Percentiles rank a stretch among this genome's conserved stretches.
phyloP scores from a whole-genome alignment of 1,140 invertebrate species.

The Drosophila subobscura region DNA sequence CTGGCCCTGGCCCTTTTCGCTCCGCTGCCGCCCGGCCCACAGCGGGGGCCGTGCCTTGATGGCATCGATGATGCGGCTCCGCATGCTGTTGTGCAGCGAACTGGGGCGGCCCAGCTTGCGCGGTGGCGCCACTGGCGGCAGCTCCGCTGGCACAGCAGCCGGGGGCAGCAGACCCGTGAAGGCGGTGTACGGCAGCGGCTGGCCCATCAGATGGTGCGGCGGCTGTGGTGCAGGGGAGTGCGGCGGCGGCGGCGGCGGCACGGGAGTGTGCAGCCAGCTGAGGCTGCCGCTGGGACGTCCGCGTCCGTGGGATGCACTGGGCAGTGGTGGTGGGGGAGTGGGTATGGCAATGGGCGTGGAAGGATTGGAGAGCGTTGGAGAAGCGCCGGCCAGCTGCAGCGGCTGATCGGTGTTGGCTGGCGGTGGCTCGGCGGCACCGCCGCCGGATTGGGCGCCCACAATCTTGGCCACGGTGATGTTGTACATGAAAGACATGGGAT shows the following conservation, averaged over 20 bases:
- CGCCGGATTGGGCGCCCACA: conserved; percentile 60
- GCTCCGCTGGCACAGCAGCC: conserved; percentile 65
- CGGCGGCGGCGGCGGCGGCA: conserved; percentile 16
- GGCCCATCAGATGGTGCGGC: conserved; percentile 24
- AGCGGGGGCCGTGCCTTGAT: conserved; percentile 73
- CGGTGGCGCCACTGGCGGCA: conserved; percentile 59
- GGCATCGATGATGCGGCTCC: conserved; percentile 77
- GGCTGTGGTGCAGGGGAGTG: conserved; percentile 53
- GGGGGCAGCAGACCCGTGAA: conserved; percentile 78
- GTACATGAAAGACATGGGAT: conserved; percentile 82
- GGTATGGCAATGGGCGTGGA: neutral
- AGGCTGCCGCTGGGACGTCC: conserved; percentile 79
- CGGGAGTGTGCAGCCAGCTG: conserved; percentile 61
- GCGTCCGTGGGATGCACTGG: conserved; percentile 63
- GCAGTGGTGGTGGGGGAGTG: conserved; percentile 26
- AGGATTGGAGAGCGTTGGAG: conserved; percentile 18
- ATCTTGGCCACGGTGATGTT: conserved; percentile 81
- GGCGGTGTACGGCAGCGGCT: conserved; percentile 62
- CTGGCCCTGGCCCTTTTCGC: conserved; percentile 75
- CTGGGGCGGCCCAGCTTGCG: conserved; percentile 76
- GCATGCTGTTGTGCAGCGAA: conserved; percentile 81
- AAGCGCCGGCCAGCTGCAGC: neutral
- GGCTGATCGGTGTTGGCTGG: conserved; percentile 13
- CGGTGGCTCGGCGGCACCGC: neutral
- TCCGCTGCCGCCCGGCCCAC: conserved; percentile 75